Evolutionary conservation across 1,140 invertebrate genomes (phyloP).

Genomic region (Cataglyphis hispanica): DNA sequence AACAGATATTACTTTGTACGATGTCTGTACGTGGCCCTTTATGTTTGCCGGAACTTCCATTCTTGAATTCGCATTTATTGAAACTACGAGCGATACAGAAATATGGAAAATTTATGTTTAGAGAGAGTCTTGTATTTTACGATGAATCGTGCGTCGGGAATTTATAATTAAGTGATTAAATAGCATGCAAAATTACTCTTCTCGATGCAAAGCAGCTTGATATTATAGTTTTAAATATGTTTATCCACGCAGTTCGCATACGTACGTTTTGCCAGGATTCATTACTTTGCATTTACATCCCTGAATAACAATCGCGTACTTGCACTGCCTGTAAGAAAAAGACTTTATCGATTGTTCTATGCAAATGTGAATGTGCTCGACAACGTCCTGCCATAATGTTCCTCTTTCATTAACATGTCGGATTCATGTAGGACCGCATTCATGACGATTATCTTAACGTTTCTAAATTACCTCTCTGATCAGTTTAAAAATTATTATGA

Average conservation of each 20-base stretch:
- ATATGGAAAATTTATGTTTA: constrained; percentile 31
- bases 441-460: constrained; percentile 15
- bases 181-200: constrained; percentile 25
- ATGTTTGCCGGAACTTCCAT: constrained; percentile 55
- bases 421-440: constrained; percentile 33
- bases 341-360: constrained; percentile 59
- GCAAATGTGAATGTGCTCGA: constrained; percentile 62
- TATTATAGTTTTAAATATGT: constrained; percentile 39
- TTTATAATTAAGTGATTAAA: constrained; percentile 27
- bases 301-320: constrained; percentile 36
- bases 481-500: not conserved
- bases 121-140: constrained; percentile 3
- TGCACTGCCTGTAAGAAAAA: constrained; percentile 43
- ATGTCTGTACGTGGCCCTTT: constrained; percentile 44
- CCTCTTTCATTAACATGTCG: constrained; percentile 53
- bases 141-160: not conserved
- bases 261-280: constrained; percentile 9
- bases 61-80: constrained; percentile 58
- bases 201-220: not conserved
- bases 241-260: not conserved
- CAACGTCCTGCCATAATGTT: constrained; percentile 40
- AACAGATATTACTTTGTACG: constrained; percentile 61
- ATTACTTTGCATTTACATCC: constrained; percentile 35
- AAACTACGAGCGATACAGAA: constrained; percentile 35
- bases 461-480: not conserved